Evolutionary conservation across 2,888 invertebrate species (phyloP).

Genomic region (Theristus sp.): DNA sequence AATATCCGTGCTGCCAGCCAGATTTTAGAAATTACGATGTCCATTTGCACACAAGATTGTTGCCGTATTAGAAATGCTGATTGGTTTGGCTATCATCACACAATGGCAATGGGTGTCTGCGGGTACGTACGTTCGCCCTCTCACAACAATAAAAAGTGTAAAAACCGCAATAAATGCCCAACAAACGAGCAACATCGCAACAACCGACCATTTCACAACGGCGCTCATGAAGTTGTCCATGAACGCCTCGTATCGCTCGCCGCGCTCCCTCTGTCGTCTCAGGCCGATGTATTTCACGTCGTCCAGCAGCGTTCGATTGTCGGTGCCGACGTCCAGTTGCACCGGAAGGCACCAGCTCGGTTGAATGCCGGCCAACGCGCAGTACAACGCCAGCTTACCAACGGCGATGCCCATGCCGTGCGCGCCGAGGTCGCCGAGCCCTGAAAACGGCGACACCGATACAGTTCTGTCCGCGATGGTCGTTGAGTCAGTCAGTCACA

Average conservation of each 20-base stretch:
- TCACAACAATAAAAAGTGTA: too few relatives aligned
- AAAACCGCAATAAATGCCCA: too few relatives aligned
- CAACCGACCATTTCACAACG: conserved; percentile 41
- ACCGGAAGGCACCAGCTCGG: conserved; percentile 86
- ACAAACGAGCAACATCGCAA: too few relatives aligned
- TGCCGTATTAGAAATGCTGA: too few relatives aligned
- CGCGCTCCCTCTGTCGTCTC: conserved; percentile 57
- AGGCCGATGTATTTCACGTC: conserved; percentile 85
- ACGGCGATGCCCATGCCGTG: conserved; percentile 55
- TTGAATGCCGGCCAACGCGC: conserved; percentile 85
- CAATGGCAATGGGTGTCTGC: too few relatives aligned
- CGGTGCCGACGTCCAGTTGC: conserved; percentile 52
- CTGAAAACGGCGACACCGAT: too few relatives aligned
- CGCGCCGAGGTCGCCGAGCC: too few relatives aligned
- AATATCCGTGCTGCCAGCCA: too few relatives aligned
- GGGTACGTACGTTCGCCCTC: too few relatives aligned
- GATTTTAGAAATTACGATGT: too few relatives aligned
- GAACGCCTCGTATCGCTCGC: conserved; percentile 65
- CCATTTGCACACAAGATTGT: too few relatives aligned
- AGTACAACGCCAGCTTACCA: conserved; percentile 87
- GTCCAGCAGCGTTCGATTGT: conserved; percentile 43
- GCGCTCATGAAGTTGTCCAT: conserved; percentile 89
- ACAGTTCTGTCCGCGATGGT: background rate
- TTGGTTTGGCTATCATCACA: too few relatives aligned
- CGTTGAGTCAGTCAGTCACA: background rate